Conservation (phyloP, 2,797 vertebrate genomes). For the Manis pentadactyla region DNA sequence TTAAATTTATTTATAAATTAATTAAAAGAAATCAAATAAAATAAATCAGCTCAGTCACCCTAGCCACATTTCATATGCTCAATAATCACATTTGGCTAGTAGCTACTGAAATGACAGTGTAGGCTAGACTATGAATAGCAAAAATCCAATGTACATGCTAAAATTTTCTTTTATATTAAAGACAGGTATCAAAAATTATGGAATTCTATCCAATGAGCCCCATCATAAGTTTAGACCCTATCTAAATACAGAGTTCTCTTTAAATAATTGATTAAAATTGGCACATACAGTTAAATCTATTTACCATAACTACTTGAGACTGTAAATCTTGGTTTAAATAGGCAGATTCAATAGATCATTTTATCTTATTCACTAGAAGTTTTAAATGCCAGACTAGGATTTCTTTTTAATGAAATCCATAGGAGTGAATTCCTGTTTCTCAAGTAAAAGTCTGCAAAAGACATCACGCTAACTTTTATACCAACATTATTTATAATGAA, state of each 20-base stretch:
- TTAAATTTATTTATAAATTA: slow-evolving; percentile 22
- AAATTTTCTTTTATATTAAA: neutral
- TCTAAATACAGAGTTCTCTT: neutral
- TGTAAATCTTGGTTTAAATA: slow-evolving; percentile 34
- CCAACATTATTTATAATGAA: neutral
- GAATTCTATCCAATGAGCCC: neutral
- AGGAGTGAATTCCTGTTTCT: neutral
- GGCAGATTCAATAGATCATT: neutral
- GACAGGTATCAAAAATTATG: neutral
- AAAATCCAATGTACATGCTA: neutral
- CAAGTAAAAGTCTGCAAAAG: neutral
- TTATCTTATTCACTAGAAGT: slow-evolving; percentile 7
- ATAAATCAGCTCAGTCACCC: neutral
- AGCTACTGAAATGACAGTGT: neutral
- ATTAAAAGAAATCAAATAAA: slow-evolving; percentile 51
- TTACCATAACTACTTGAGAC: neutral
- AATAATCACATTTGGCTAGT: neutral
- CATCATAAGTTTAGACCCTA: neutral
- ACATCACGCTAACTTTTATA: neutral
- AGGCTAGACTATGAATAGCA: neutral
- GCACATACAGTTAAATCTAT: neutral
- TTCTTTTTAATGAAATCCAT: neutral
- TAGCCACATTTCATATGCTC: neutral
- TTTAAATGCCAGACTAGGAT: neutral
- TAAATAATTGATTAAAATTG: slow-evolving; percentile 8